Conservation (phyloP, 2,888 invertebrate species). For the Panzeria rudis region DNA sequence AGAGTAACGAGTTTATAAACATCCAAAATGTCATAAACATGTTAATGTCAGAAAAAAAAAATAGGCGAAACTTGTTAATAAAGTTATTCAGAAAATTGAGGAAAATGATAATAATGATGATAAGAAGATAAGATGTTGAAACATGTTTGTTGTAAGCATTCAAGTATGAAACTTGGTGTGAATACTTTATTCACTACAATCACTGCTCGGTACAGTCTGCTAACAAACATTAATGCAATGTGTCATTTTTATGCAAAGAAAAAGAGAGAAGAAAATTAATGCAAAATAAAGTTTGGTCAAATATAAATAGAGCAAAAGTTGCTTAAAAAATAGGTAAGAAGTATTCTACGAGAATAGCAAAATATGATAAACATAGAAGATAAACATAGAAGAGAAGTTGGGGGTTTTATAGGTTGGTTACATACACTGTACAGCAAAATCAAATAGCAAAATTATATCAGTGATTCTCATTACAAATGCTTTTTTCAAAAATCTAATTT, state of each 20-base stretch:
- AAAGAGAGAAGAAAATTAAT: neutral
- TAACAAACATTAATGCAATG: constrained; percentile 5
- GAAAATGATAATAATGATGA: constrained; percentile 14
- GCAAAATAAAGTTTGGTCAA: neutral
- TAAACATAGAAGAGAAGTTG: neutral
- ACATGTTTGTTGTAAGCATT: constrained; percentile 30
- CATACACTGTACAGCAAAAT: too few relatives aligned
- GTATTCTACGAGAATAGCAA: neutral
- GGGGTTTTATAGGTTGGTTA: too few relatives aligned
- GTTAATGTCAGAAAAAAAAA: constrained; percentile 52
- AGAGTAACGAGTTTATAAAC: constrained; percentile 15
- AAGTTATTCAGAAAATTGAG: constrained; percentile 36
- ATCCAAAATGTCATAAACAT: constrained; percentile 65
- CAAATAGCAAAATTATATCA: too few relatives aligned
- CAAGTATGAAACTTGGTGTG: constrained; percentile 48
- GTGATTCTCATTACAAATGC: too few relatives aligned
- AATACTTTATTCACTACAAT: constrained; percentile 39
- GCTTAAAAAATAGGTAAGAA: neutral
- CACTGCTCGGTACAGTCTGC: constrained; percentile 2
- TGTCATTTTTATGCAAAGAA: constrained; percentile 20
- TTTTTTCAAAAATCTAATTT: too few relatives aligned
- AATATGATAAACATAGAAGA: neutral
- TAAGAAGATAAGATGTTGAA: constrained; percentile 19
- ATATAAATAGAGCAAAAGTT: neutral
- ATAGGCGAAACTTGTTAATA: constrained; percentile 49